phyloP scores from a whole-genome alignment of 2,113 vertebrate genomes.

The Eulacestoma nigropectus region DNA sequence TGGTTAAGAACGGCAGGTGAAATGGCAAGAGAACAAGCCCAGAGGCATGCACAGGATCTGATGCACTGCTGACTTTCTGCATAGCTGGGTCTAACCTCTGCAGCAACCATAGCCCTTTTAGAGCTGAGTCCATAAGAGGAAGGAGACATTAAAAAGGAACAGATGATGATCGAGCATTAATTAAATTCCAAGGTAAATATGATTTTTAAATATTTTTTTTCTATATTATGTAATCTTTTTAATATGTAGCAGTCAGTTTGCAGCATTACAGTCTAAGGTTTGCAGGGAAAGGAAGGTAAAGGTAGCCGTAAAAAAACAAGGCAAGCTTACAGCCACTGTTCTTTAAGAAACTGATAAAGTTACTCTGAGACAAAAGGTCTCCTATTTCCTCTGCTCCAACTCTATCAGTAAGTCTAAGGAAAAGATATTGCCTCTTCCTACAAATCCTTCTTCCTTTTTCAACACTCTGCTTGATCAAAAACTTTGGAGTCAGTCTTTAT shows the following conservation, averaged over 20 bases:
- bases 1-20: neutral
- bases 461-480: neutral
- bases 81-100: neutral
- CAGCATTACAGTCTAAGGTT: neutral
- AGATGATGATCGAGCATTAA: neutral
- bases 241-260: neutral
- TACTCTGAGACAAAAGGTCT: neutral
- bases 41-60: neutral
- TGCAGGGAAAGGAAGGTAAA: neutral
- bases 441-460: neutral
- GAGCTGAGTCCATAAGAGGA: neutral
- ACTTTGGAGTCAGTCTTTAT: neutral
- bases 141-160: neutral
- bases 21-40: neutral
- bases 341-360: neutral
- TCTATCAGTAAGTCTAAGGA: neutral
- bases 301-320: neutral
- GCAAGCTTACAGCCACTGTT: neutral
- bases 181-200: neutral
- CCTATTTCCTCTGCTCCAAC: neutral
- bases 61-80: neutral
- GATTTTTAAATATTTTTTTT: neutral
- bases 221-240: neutral
- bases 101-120: neutral
- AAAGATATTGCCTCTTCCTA: neutral